Base-by-base conservation (phyloP, 2,888 invertebrate genomes). In the Parnassius mnemosyne region DNA sequence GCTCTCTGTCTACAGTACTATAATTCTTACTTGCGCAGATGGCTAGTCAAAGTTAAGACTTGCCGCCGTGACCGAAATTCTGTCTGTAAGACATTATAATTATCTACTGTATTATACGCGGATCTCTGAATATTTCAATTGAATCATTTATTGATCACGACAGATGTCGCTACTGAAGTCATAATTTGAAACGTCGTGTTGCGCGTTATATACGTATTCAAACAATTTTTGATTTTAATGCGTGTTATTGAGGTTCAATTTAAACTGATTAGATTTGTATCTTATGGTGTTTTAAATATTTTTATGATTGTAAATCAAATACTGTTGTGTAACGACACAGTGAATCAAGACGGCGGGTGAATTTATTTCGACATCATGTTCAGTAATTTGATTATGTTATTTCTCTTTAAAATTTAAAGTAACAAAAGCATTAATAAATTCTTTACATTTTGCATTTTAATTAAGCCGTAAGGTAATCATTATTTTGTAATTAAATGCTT, bases 131-230 rank as follows among this genome's bases (percentile, higher is more conserved):
- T 71, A 61, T 62, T 70, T 71, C 73, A 78, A 55, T 70, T 73
- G 72, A 75, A 75, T 78, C 72, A 67, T 75, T 79, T 76, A 79
- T 79, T 78, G 75, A 80, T 77, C 72, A 70, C 75, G 77, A 79
- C 80, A 78, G 76, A 76, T 78, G 82, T 78, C 74, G 77, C 77
- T 79, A 75, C 77, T 71, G 70, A 51, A 2, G 53, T 61, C 60
- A 60, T 58, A 64, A 44, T 46, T 47, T 3, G 34, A 52, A 65
- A 57, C 46, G 53, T 16, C 10, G 10, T 1, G 16, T 20, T 16
- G 20, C 10, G 46, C 5, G 16, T 12, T n/a, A 20, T 10, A 12
- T 47, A 49, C 57, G 11, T 1, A 50, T 49, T 10, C 42, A 44
- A 42, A 7, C 11, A 2, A 61, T 25, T 20, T 25, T 9, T 11